Evolutionary conservation across 2,797 vertebrate species (phyloP).

Genomic region (Rhynchotus rufescens): DNA sequence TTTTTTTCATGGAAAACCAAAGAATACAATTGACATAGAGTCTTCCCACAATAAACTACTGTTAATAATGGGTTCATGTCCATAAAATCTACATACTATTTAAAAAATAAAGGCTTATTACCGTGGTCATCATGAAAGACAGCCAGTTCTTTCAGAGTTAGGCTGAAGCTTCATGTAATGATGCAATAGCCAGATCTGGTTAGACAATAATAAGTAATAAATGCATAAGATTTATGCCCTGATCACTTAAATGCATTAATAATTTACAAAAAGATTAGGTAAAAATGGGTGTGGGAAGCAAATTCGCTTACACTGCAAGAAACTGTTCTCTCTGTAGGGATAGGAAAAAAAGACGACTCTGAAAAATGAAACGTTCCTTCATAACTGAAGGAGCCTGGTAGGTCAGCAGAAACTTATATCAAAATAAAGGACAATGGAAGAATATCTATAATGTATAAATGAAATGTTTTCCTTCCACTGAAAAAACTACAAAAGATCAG

Average conservation of each 20-base stretch:
- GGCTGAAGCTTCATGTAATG: background rate
- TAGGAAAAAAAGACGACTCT: background rate
- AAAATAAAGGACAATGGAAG: background rate
- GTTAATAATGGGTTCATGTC: background rate
- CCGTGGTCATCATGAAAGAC: background rate
- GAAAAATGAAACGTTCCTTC: background rate
- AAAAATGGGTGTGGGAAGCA: background rate
- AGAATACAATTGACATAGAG: background rate
- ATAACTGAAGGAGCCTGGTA: background rate
- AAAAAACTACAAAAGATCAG: background rate
- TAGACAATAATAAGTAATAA: background rate
- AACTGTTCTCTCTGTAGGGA: background rate
- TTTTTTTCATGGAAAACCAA: background rate
- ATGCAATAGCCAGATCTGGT: background rate
- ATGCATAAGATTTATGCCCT: background rate
- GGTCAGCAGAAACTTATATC: background rate
- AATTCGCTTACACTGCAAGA: background rate
- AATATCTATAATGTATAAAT: background rate
- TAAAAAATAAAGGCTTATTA: background rate
- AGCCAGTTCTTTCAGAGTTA: background rate
- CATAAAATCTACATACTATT: background rate
- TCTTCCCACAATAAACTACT: background rate
- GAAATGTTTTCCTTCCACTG: background rate
- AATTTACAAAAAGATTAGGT: background rate
- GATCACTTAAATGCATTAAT: background rate